These are phyloP conservation scores for Ancistrus triradiatus DNA, from an alignment of 2,113 vertebrate species.

Conservation along the genomic window DNA sequence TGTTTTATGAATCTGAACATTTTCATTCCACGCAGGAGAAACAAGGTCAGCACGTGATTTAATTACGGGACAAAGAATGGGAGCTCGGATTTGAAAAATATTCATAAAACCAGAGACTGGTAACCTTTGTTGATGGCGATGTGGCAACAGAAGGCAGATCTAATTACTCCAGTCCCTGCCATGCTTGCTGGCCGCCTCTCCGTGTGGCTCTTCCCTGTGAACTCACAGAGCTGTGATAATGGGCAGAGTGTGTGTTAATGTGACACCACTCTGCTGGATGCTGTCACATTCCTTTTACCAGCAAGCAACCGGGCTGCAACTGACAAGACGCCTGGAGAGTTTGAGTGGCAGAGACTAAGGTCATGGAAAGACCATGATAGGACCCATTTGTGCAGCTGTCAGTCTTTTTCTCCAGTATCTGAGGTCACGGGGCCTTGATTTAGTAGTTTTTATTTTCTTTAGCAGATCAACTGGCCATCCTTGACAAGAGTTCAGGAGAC, in stretches of 20 bases:
- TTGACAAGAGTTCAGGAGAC: no score
- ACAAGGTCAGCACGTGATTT: neutral
- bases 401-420: no score
- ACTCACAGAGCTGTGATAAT: constrained; percentile 22
- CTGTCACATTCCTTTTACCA: neutral
- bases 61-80: constrained; percentile 2
- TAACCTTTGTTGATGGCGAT: constrained; percentile 3
- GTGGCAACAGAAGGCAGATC: constrained; percentile 19
- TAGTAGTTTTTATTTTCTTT: no score
- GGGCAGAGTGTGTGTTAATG: constrained; percentile 29
- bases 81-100: constrained; percentile 18
- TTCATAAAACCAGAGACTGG: constrained; percentile 15
- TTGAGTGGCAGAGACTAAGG: constrained; percentile 9
- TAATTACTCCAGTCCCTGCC: constrained; percentile 12
- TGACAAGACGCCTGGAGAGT: constrained; percentile 1
- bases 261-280: constrained; percentile 11
- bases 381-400: no score
- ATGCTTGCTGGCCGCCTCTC: constrained; percentile 13
- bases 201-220: constrained; percentile 29
- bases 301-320: no score
- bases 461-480: no score
- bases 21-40: constrained; percentile 1
- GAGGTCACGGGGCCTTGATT: no score
- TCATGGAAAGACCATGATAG: no score
- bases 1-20: neutral